Conservation (phyloP, 2,888 invertebrate genomes). For the Ophion ellenae region DNA sequence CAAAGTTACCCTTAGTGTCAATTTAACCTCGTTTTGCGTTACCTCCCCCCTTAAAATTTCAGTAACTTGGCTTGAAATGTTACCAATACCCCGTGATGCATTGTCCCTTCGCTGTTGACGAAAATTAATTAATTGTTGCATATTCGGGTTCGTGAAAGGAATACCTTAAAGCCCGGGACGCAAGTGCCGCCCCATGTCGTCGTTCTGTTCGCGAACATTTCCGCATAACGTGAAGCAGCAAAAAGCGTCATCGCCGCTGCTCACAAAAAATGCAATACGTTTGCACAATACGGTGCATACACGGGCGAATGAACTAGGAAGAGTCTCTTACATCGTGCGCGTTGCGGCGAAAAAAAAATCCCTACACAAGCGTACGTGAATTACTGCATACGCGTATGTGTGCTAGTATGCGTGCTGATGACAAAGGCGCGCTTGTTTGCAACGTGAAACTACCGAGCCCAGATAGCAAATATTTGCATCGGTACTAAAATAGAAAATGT, state of each 20-base stretch:
- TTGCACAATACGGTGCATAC: conserved; percentile 49
- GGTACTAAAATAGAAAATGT: conserved; percentile 69
- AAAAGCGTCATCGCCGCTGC: neutral
- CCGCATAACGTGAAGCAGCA: neutral
- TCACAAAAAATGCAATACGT: conserved; percentile 49
- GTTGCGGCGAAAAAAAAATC: conserved; percentile 35
- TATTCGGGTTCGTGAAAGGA: too few relatives aligned
- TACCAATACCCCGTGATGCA: too few relatives aligned
- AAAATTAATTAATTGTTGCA: too few relatives aligned
- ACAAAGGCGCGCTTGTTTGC: conserved; percentile 69
- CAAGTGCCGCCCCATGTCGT: neutral
- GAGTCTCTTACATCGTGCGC: conserved; percentile 27
- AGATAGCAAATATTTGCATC: conserved; percentile 70
- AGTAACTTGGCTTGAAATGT: too few relatives aligned
- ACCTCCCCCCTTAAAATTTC: too few relatives aligned
- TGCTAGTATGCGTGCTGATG: conserved; percentile 21
- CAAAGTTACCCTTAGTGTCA: too few relatives aligned
- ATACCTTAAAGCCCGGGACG: too few relatives aligned
- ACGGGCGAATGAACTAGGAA: conserved; percentile 33
- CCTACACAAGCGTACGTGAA: neutral
- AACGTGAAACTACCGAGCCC: conserved; percentile 68
- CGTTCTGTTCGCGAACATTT: neutral
- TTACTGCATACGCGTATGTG: neutral
- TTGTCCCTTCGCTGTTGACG: too few relatives aligned
- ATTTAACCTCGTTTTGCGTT: too few relatives aligned